These are phyloP conservation scores for Allolobophora icterica DNA, from an alignment of 2,888 invertebrate species.

Conservation along the genomic window DNA sequence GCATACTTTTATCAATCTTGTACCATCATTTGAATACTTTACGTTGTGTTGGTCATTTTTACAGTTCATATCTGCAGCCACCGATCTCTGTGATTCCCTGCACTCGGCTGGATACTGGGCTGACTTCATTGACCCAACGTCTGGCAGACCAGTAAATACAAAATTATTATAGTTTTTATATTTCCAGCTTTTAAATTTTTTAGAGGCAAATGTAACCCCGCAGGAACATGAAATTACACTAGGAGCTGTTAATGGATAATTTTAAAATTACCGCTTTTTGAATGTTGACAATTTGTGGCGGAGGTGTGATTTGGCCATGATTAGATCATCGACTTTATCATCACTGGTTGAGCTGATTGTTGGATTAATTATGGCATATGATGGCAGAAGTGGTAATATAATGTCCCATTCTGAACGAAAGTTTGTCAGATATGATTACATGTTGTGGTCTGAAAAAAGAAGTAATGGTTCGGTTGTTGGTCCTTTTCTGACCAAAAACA, in stretches of 20 bases:
- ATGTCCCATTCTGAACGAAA: too few species aligned
- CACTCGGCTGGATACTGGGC: conserved; percentile 81
- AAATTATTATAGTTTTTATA: background rate
- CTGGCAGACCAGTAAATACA: conserved; percentile 74
- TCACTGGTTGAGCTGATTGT: too few species aligned
- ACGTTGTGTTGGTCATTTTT: conserved; percentile 32
- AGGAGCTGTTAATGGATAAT: background rate
- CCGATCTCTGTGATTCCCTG: conserved; percentile 77
- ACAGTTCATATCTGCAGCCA: conserved; percentile 80
- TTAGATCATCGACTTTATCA: too few species aligned
- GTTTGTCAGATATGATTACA: too few species aligned
- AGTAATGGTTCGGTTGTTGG: too few species aligned
- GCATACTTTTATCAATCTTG: background rate
- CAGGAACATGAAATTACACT: background rate
- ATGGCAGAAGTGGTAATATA: too few species aligned
- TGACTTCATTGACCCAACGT: conserved; percentile 86
- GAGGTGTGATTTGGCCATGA: too few species aligned
- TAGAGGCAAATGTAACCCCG: background rate
- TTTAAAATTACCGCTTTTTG: background rate
- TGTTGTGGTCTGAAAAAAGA: too few species aligned
- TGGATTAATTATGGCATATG: too few species aligned
- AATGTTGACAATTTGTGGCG: background rate
- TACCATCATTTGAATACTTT: too few species aligned
- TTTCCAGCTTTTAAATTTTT: background rate
- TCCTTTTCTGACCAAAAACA: too few species aligned